A percentile compares a stretch with the other conserved stretches of the same genome.
These are phyloP conservation scores for Thermophis baileyi DNA, from an alignment of 2,113 vertebrate species.

Conservation along the genomic window DNA sequence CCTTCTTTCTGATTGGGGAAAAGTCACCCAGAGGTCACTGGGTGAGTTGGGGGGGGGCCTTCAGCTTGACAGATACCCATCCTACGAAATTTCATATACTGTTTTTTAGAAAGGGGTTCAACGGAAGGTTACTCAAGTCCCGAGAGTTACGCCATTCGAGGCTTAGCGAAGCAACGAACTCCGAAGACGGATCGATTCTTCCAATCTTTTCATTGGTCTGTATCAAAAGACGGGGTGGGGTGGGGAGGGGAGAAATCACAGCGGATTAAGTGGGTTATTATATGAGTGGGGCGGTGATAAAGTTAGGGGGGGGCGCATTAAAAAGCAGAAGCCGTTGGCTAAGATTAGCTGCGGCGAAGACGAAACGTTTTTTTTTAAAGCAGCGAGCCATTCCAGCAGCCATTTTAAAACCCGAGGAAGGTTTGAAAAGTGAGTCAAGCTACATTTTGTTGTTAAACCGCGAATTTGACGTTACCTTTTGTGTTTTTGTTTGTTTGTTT, in stretches of 20 bases:
- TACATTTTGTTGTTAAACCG: slow-evolving; percentile 33
- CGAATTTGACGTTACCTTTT: neutral
- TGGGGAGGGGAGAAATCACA: neutral
- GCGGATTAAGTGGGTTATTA: neutral
- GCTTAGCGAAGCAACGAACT: neutral
- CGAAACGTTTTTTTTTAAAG: neutral
- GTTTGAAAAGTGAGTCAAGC: slow-evolving; percentile 26
- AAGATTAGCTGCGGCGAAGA: neutral
- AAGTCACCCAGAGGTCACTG: neutral
- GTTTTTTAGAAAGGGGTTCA: neutral
- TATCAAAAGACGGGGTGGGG: neutral
- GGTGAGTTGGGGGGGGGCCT: too few species aligned
- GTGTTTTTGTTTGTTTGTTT: neutral
- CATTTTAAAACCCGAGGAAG: neutral
- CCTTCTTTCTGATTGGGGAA: too few species aligned
- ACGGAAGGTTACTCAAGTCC: neutral
- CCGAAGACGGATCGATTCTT: neutral
- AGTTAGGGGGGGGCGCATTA: neutral
- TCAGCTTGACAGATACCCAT: neutral
- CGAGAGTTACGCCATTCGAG: neutral
- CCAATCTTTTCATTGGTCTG: neutral
- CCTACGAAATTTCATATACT: neutral
- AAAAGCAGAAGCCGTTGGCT: neutral
- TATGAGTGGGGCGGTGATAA: neutral
- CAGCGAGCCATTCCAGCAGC: neutral